Evolutionary conservation across 2,888 invertebrate species (phyloP), one percentile per base, ranked within the genome.

Genomic region (Flexamia atlantica): DNA sequence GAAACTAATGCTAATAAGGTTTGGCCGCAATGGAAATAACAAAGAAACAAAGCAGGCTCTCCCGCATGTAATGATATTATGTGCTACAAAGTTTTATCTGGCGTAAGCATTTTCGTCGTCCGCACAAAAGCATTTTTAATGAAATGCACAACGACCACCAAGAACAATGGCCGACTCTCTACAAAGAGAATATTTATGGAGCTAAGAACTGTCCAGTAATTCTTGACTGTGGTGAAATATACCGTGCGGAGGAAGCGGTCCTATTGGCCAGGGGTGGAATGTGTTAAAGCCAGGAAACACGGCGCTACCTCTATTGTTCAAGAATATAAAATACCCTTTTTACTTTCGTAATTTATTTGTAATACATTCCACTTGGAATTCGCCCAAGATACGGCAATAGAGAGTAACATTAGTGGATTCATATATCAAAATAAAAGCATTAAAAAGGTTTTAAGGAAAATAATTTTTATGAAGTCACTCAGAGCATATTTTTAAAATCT

Each of bases 151-250:
- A 79, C 79, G 79, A 57, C 79, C 79, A 28, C 76, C 79, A 79
- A 79, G 79, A 79, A 79, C 79, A 79, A 79, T 79, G 57, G 79
- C 57, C 30, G 46, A 76, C 76, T 42, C 79, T 79, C 79, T 50
- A 79, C 79, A 79, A 79, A 79, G 79, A 79, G 79, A 79, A 79
- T 79, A 79, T 79, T 79, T 79, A 79, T 79, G 79, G 79, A 32
- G 79, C 79, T 79, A 79, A 79, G 79, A 79, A 79, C 79, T 53
- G 79, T 79, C 79, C 79, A 79, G 79, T 79, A 79, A 79, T 79
- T 79, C 79, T 79, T 79, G 79, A 79, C 79, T 79, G 79, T 20
- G 79, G 79, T 79, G 79, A 57, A 79, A 57, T 79, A 76, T 76
- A 76, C 76, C 46, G 76, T 10, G 28, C 46, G 76, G 50, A 46